Evolutionary conservation across 2,888 invertebrate genomes (phyloP).

Genomic region (Agonopterix subpropinquella): DNA sequence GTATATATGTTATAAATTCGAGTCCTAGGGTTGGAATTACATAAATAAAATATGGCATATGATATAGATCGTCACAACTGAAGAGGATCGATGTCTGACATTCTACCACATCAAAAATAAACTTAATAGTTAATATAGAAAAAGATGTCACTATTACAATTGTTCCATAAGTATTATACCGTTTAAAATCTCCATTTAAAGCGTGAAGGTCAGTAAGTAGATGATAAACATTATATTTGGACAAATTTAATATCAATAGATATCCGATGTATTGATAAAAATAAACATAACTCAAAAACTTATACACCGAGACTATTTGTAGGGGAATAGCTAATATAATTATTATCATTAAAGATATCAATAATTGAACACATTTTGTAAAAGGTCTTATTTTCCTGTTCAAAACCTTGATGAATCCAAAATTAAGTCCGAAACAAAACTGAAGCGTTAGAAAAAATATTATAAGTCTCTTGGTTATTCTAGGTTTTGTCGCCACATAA

Average conservation of each 20-base stretch:
- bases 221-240: background rate
- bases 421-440: background rate
- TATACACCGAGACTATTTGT: too few relatives aligned
- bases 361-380: background rate
- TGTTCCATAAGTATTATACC: too few relatives aligned
- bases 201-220: background rate
- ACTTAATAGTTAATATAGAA: background rate
- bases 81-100: background rate
- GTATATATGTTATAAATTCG: slow-evolving; percentile 2
- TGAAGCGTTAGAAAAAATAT: too few relatives aligned
- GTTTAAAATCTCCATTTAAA: too few relatives aligned
- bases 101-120: background rate
- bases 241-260: background rate
- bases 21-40: background rate
- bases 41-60: background rate
- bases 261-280: background rate
- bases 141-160: background rate
- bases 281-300: too few relatives aligned
- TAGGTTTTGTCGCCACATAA: too few relatives aligned
- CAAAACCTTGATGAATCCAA: background rate
- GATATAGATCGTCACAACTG: background rate
- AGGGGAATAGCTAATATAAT: background rate
- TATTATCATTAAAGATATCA: background rate
- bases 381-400: background rate
- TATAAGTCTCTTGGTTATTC: too few relatives aligned